A percentile compares a stretch with the other conserved stretches of the same genome.
Evolutionary conservation across 2,888 invertebrate species (phyloP).

Genomic region (Steinernema carpocapsae): DNA sequence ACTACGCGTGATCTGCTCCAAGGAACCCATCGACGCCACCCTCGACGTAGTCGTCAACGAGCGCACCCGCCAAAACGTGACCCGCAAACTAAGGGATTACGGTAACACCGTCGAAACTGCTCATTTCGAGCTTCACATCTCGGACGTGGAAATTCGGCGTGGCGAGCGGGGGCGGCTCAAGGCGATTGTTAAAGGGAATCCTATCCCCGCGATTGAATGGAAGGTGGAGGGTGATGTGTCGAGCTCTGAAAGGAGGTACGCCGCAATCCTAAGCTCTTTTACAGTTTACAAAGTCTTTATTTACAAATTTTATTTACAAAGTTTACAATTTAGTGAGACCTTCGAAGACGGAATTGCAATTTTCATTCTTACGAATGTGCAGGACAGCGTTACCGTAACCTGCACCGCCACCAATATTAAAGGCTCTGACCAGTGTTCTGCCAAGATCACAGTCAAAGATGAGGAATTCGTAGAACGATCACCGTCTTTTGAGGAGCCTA

Average conservation of each 20-base stretch:
- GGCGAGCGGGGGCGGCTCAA: conserved; percentile 45
- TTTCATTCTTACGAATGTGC: conserved; percentile 43
- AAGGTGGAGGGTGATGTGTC: conserved; percentile 51
- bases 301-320: no score
- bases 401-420: conserved; percentile 51
- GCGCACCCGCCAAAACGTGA: background rate
- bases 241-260: conserved; percentile 25
- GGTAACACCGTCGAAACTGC: conserved; percentile 27
- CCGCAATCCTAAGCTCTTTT: conserved; percentile 30
- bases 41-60: conserved; percentile 53
- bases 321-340: conserved; percentile 39
- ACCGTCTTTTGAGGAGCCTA: conserved; percentile 9
- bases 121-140: conserved; percentile 13
- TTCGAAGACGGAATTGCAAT: conserved; percentile 57
- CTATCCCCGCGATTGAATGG: conserved; percentile 66
- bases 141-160: background rate
- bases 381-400: conserved; percentile 39
- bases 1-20: conserved; percentile 54
- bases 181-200: conserved; percentile 69
- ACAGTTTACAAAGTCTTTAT: no score
- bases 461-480: conserved; percentile 5
- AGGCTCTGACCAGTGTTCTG: conserved; percentile 41
- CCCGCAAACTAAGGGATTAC: background rate
- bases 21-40: conserved; percentile 55
- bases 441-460: background rate